Evolutionary conservation across 2,113 vertebrate genomes (phyloP).

Genomic region (Silurus glanis): DNA sequence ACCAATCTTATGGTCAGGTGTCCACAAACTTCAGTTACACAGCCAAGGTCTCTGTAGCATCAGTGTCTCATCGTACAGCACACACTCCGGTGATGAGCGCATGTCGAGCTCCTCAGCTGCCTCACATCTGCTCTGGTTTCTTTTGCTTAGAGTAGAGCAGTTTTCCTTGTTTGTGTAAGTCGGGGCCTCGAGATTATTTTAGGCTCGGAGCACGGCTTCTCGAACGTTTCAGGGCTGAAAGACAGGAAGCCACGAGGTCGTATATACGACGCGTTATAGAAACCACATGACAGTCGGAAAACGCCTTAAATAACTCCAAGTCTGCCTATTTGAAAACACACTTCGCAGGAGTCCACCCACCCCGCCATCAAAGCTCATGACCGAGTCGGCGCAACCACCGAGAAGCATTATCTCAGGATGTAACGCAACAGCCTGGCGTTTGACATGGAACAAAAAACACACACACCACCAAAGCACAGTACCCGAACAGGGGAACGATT

Average conservation of each 20-base stretch:
- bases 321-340: neutral
- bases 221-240: conserved; percentile 24
- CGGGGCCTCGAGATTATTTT: conserved; percentile 24
- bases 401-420: conserved; percentile 10
- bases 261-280: conserved; percentile 28
- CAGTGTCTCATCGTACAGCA: neutral
- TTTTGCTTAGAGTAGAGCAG: conserved; percentile 4
- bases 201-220: neutral
- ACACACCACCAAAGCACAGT: conserved; percentile 63
- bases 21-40: neutral
- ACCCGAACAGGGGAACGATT: conserved; percentile 73
- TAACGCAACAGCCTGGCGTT: conserved; percentile 13
- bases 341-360: conserved; percentile 24
- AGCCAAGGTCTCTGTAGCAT: neutral
- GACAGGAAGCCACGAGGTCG: conserved; percentile 35
- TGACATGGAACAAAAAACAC: conserved; percentile 28
- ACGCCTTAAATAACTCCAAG: conserved; percentile 28
- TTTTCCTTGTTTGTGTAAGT: conserved; percentile 26
- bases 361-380: conserved; percentile 15
- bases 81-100: neutral
- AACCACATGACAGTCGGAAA: conserved; percentile 29
- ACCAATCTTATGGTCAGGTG: no score
- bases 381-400: neutral
- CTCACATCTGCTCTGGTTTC: conserved; percentile 31
- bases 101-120: neutral